These are phyloP conservation scores for Scartelaos histophorus DNA, from an alignment of 2,113 vertebrate genomes.

Conservation along the genomic window DNA sequence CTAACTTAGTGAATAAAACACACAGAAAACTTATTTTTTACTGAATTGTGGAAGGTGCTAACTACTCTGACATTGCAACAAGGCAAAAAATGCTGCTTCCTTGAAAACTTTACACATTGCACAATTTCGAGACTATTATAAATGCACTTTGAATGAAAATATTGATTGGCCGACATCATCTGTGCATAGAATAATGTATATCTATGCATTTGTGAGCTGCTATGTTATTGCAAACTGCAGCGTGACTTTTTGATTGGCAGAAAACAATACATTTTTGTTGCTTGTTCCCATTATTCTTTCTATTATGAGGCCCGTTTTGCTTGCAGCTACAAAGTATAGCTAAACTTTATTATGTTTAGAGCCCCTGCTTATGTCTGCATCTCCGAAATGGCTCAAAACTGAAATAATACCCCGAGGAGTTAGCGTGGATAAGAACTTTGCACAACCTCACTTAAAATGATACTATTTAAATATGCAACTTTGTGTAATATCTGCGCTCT, in stretches of 20 bases:
- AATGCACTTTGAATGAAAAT: background rate
- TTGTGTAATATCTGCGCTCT: background rate
- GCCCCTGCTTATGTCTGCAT: constrained; percentile 8
- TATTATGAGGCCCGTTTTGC: background rate
- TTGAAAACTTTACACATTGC: no score
- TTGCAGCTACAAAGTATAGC: background rate
- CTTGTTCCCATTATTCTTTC: background rate
- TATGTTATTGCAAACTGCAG: background rate
- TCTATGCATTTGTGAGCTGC: background rate
- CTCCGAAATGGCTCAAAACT: background rate
- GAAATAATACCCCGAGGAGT: constrained; percentile 1
- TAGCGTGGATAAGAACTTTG: background rate
- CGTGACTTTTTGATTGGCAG: background rate
- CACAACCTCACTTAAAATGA: constrained; percentile 6
- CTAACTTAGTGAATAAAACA: no score
- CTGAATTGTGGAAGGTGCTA: no score
- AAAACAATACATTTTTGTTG: background rate
- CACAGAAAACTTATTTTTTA: no score
- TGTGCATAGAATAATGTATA: background rate
- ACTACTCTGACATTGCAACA: no score
- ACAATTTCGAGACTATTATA: background rate
- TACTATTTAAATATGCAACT: background rate
- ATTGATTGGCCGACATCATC: no score
- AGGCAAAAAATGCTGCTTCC: no score
- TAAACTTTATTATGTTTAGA: background rate